Percentiles rank a stretch among this genome's conserved stretches.
Conservation (phyloP, 2,113 vertebrate genomes). For the Phalacrocorax pelagicus region DNA sequence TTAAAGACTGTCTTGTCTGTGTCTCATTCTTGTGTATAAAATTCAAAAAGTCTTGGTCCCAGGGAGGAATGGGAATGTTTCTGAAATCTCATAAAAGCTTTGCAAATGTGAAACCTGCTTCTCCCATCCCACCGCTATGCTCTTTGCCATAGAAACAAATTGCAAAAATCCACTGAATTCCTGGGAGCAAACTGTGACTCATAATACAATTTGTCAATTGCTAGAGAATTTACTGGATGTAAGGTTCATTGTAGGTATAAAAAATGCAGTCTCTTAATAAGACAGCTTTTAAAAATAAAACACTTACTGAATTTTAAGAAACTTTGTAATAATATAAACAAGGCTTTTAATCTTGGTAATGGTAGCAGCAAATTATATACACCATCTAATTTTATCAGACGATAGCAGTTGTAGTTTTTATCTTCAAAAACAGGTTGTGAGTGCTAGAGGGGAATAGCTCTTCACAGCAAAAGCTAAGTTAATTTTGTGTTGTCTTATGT, state of each 20-base stretch:
- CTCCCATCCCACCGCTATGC: not conserved
- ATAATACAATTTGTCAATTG: not conserved
- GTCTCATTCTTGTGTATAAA: not conserved
- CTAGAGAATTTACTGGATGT: not conserved
- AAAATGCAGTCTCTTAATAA: not conserved
- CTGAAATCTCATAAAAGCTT: not conserved
- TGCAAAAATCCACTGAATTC: constrained; percentile 4
- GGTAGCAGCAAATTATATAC: constrained; percentile 18
- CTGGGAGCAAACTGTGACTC: constrained; percentile 4
- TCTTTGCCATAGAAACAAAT: constrained; percentile 9
- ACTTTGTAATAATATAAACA: constrained; percentile 30
- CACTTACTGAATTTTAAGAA: constrained; percentile 1
- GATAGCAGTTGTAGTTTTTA: constrained; percentile 58
- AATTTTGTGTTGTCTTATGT: constrained; percentile 50
- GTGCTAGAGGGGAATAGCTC: constrained; percentile 57
- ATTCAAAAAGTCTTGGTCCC: not conserved
- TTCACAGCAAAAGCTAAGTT: constrained; percentile 62
- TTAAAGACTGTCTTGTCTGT: not conserved
- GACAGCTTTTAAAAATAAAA: constrained; percentile 28
- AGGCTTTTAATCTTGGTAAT: constrained; percentile 29
- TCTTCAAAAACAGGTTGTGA: constrained; percentile 61
- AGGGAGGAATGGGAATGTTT: not conserved
- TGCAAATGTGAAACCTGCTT: not conserved
- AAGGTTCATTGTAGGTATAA: not conserved
- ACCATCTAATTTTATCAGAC: constrained; percentile 28